A percentile compares a stretch with the other conserved stretches of the same genome.
Evolutionary conservation across 2,888 invertebrate species (phyloP).

Genomic region (Galerucella pusilla): DNA sequence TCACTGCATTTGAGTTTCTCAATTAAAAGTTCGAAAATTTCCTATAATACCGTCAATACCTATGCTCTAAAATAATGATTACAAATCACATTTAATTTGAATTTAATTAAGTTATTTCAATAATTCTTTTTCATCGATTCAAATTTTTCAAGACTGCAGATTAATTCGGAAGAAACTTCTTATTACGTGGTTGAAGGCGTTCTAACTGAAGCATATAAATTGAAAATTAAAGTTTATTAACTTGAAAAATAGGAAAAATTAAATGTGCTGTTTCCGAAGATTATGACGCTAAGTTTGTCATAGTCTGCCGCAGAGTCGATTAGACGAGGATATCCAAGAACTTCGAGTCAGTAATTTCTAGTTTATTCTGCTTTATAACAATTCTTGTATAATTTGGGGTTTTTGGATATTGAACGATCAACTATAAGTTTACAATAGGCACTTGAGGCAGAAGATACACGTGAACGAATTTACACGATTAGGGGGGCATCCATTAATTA

Average conservation of each 20-base stretch:
- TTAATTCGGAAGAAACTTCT: not conserved
- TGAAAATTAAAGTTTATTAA: constrained; percentile 8
- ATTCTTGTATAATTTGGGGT: not conserved
- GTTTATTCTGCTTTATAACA: not conserved
- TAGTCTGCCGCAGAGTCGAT: not conserved
- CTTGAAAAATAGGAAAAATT: not conserved
- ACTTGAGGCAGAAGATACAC: too few species aligned
- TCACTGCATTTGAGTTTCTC: too few species aligned
- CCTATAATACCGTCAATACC: not conserved
- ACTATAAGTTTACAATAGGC: too few species aligned
- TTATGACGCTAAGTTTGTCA: not conserved
- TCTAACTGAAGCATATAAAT: constrained; percentile 5
- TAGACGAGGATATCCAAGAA: not conserved
- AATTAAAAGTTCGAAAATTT: too few species aligned
- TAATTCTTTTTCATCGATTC: not conserved
- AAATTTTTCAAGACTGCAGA: not conserved
- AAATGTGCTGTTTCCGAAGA: not conserved
- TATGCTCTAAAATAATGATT: not conserved
- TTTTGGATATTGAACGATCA: too few species aligned
- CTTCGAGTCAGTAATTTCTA: not conserved
- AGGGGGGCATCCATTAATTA: too few species aligned
- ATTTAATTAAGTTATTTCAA: not conserved
- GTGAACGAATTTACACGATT: too few species aligned
- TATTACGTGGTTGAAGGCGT: not conserved
- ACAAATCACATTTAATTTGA: not conserved